A percentile compares a stretch with the other conserved stretches of the same genome.
Conservation (phyloP, 2,113 vertebrate species). For the Oxyura jamaicensis region DNA sequence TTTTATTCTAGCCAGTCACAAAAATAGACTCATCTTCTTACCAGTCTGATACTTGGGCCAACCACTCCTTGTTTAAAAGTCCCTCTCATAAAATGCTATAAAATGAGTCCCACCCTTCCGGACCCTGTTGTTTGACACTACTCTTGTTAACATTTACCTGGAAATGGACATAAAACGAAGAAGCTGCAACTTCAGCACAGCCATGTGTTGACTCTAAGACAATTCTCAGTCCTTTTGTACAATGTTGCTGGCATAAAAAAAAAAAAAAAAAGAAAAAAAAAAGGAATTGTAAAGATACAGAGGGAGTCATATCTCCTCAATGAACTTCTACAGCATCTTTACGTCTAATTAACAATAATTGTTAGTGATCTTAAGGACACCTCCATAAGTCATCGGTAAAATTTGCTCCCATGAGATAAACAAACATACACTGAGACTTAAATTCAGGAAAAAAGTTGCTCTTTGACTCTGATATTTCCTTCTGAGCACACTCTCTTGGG, state of each 20-base stretch:
- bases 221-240: not conserved
- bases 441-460: not conserved
- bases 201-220: not conserved
- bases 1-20: not conserved
- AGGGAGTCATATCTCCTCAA: not conserved
- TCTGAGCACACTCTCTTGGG: not conserved
- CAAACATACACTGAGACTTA: not conserved
- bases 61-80: not conserved
- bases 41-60: accelerated
- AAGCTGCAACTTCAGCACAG: not conserved
- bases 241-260: not conserved
- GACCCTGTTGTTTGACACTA: not conserved
- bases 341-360: slow-evolving; percentile 6
- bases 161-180: not conserved
- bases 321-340: not conserved
- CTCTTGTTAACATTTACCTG: not conserved
- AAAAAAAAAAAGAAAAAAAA: not conserved
- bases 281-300: not conserved
- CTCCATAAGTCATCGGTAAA: not conserved
- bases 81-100: not conserved
- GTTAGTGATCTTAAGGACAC: not conserved
- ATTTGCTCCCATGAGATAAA: not conserved
- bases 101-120: not conserved
- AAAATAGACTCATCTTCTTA: not conserved
- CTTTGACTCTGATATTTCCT: not conserved